phyloP scores from a whole-genome alignment of 2,113 vertebrate species.

The Chauna torquata region DNA sequence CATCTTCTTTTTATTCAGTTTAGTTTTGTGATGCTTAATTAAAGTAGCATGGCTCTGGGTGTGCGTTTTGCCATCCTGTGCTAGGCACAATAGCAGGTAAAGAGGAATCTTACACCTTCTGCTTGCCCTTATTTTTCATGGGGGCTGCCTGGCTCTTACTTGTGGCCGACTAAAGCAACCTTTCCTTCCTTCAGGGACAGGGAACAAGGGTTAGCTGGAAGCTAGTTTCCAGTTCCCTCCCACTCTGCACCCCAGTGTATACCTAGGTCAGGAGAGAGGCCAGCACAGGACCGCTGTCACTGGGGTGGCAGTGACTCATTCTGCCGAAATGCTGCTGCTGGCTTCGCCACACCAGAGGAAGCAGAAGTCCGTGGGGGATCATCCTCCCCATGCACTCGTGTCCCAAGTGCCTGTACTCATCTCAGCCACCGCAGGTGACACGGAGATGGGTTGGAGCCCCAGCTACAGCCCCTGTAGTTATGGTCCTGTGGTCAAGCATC shows the following conservation, averaged over 20 bases:
- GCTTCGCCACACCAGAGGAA: background rate
- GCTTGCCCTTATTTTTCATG: background rate
- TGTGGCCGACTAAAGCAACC: background rate
- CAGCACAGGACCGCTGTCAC: background rate
- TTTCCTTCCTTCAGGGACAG: background rate
- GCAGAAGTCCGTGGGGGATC: background rate
- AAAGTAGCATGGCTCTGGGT: background rate
- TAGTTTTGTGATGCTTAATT: background rate
- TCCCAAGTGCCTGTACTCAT: background rate
- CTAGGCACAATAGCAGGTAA: background rate
- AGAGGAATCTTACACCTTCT: rapidly evolving
- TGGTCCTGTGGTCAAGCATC: background rate
- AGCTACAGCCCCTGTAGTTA: background rate
- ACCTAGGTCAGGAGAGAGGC: background rate
- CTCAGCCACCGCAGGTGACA: rapidly evolving
- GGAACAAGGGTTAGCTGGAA: background rate
- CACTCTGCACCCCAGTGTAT: background rate
- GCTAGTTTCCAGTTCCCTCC: background rate
- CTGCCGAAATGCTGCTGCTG: background rate
- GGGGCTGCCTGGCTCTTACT: background rate
- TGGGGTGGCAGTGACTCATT: background rate
- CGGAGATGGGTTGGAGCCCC: background rate
- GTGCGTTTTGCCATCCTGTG: background rate
- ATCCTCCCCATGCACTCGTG: background rate
- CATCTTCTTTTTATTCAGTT: background rate